Percentiles rank a stretch among this genome's conserved stretches.
Conservation (phyloP, 2,113 vertebrate species). For the Tapirus terrestris region DNA sequence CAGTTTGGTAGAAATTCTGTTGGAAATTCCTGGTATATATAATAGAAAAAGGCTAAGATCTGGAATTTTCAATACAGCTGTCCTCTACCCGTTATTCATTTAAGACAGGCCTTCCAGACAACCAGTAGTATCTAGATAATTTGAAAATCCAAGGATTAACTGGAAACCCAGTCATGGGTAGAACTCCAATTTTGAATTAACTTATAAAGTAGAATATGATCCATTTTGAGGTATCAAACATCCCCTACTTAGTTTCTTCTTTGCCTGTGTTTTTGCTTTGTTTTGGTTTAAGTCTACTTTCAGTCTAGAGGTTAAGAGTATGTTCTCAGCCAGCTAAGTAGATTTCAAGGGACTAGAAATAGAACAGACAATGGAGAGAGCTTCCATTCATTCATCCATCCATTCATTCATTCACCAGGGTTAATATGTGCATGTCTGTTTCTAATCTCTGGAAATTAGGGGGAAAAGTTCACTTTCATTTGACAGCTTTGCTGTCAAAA, state of each 20-base stretch:
- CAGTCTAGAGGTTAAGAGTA: background rate
- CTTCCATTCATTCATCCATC: background rate
- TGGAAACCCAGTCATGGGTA: background rate
- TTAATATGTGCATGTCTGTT: background rate
- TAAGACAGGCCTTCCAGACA: background rate
- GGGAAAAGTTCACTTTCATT: background rate
- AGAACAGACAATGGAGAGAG: background rate
- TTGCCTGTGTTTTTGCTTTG: background rate
- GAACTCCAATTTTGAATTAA: background rate
- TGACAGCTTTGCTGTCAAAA: background rate
- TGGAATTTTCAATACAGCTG: background rate
- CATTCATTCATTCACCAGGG: background rate
- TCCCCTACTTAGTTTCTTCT: background rate
- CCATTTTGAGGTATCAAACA: background rate
- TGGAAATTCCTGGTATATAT: background rate
- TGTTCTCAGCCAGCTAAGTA: background rate
- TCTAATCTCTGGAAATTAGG: background rate
- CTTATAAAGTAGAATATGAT: background rate
- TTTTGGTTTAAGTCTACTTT: background rate
- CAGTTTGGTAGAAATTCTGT: background rate
- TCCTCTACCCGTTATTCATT: background rate
- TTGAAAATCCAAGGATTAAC: background rate
- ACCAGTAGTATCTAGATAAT: background rate
- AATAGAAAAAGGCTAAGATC: background rate
- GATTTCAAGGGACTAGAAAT: background rate